Evolutionary conservation across 53 echinoderm and acorn worm species (phyloP).

Genomic region (Paracentrotus lividus): DNA sequence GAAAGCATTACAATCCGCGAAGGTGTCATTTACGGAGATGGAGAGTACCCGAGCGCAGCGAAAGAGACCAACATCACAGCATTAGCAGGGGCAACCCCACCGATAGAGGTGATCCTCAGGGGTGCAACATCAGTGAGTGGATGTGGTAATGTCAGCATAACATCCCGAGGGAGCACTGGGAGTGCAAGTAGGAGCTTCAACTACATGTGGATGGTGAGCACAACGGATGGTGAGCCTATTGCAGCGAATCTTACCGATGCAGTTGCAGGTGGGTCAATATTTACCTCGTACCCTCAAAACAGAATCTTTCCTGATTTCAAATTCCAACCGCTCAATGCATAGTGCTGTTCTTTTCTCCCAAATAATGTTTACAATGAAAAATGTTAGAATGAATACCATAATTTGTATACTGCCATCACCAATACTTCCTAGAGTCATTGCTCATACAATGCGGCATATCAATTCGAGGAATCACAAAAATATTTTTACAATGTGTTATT

Average conservation of each 20-base stretch:
- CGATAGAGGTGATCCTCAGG: background rate
- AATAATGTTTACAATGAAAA: too few relatives aligned
- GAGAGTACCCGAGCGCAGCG: slow-evolving; percentile 10
- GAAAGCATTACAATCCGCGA: background rate
- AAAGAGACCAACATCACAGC: slow-evolving; percentile 3
- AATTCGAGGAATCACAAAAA: too few relatives aligned
- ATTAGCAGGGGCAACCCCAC: background rate
- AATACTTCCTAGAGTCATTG: too few relatives aligned
- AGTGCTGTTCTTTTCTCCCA: too few relatives aligned
- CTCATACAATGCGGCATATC: too few relatives aligned
- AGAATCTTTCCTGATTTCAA: too few relatives aligned
- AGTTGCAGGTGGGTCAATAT: background rate
- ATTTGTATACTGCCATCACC: too few relatives aligned
- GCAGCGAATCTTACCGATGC: background rate
- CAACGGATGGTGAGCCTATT: background rate
- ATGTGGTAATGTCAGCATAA: slow-evolving; percentile 2
- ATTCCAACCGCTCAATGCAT: too few relatives aligned
- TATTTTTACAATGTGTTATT: too few relatives aligned
- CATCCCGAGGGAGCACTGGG: background rate
- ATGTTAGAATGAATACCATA: too few relatives aligned
- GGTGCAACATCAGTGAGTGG: background rate
- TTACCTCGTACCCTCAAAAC: too few relatives aligned
- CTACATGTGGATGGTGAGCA: slow-evolving; percentile 2
- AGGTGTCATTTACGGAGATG: slow-evolving; percentile 1
- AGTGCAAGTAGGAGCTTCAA: background rate